Conservation (phyloP, 2,113 vertebrate genomes). For the Gnathochromis pfefferi region DNA sequence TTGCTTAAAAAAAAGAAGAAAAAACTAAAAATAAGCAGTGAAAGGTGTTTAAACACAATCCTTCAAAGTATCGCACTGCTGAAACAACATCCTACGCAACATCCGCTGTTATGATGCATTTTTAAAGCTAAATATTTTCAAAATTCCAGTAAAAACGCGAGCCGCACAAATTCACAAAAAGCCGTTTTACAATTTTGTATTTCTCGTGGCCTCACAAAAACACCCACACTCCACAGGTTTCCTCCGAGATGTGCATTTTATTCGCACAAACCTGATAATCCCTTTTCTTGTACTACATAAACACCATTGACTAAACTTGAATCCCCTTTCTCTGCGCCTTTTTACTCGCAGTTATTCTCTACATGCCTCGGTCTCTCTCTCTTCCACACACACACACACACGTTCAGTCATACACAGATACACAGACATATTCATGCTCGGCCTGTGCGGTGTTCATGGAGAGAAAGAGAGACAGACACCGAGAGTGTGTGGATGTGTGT, state of each 20-base stretch:
- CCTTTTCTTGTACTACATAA: background rate
- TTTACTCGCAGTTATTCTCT: background rate
- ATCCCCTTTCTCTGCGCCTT: background rate
- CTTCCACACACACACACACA: background rate
- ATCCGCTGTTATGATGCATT: background rate
- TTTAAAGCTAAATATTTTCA: background rate
- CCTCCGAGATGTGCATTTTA: background rate
- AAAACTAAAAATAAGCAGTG: background rate
- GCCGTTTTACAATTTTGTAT: rapidly evolving
- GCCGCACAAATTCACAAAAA: background rate
- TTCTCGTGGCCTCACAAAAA: background rate
- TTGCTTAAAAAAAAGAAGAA: background rate
- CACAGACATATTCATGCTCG: background rate
- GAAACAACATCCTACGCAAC: background rate
- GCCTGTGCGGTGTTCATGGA: background rate
- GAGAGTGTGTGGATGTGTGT: conserved; percentile 50
- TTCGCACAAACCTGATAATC: background rate
- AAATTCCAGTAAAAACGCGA: rapidly evolving
- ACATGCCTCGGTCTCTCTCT: background rate
- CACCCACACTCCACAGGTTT: background rate
- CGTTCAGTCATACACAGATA: background rate
- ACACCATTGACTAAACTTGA: background rate
- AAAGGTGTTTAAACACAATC: background rate
- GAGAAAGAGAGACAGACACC: conserved; percentile 30
- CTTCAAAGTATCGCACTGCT: background rate